Evolutionary conservation across 30 jellyfish, hydroid and myxozoan species (phyloP), one percentile per base, ranked within the genome.

Genomic region (Rhopilema esculentum): DNA sequence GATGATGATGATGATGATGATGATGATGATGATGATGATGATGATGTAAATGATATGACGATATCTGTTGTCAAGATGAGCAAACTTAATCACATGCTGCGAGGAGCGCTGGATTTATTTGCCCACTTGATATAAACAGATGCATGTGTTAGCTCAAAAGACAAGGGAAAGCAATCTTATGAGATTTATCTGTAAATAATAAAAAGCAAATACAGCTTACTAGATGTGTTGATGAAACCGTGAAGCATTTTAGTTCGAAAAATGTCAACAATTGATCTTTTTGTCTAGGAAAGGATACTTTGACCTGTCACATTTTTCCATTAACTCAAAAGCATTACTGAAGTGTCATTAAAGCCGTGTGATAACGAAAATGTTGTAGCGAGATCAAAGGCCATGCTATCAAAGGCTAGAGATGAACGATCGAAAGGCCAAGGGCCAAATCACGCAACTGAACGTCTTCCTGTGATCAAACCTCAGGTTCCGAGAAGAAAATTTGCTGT

Each of bases 401-500:
- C 57, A 40, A 40, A 12, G 57, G 57, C 57, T 2, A 40, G 57
- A 12, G 57, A 40, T 12, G 57, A 40, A 12, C 57, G 57, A 12
- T 40, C 57, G 12, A 40, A 40, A 40, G 57, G 57, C 57, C 57
- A 40, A 40, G 57, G 6, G 57, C 12, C 57, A 2, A 6, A 40
- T 12, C 57, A 40, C 6, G 57, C 57, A 12, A 40, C 57, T 2
- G 57, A 40, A 6, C 57, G 57, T 2, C 57, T 40, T 40, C 57
- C 57, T 40, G 57, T 12, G 9, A 40, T 40, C 57, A 40, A 40
- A n/a, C 12, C 84, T 29, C 69, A 50, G 20, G 31, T 31, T 1
- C 70, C 84, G 1, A 73, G 48, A 30, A 32, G 84, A 33, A 73
- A 73, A 70, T 4, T 31, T 16, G 84, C 84, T 1, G 65, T 73